Evolutionary conservation across 2,797 vertebrate species (phyloP).

Genomic region (Hipposideros larvatus): DNA sequence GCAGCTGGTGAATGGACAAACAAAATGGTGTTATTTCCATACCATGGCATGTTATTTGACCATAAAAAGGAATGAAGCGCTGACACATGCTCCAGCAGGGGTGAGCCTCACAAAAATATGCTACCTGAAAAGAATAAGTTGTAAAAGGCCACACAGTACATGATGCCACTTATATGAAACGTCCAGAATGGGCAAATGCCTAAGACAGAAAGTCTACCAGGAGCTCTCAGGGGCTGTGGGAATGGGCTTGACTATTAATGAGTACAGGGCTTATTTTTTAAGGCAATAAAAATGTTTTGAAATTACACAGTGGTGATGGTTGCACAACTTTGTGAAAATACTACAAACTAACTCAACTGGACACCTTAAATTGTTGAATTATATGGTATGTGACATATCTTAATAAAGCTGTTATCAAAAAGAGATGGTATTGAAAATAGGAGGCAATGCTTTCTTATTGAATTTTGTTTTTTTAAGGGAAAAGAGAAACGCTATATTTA

Average conservation of each 20-base stretch:
- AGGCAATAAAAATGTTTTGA: background rate
- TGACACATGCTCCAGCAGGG: background rate
- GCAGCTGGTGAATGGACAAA: background rate
- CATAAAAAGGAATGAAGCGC: background rate
- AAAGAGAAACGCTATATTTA: background rate
- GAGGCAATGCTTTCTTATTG: background rate
- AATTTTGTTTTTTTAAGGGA: background rate
- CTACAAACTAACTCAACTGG: background rate
- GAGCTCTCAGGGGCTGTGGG: background rate
- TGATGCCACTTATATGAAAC: background rate
- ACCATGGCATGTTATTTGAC: background rate
- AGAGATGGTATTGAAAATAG: background rate
- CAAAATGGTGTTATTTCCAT: background rate
- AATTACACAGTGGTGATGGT: background rate
- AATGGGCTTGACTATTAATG: background rate
- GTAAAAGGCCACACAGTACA: background rate
- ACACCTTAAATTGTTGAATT: background rate
- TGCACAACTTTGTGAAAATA: background rate
- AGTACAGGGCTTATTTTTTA: background rate
- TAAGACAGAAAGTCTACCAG: background rate
- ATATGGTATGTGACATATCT: too few relatives aligned
- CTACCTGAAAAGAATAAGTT: background rate
- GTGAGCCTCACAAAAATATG: background rate
- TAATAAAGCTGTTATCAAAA: background rate
- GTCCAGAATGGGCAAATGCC: background rate